phyloP scores from a whole-genome alignment of 1,140 invertebrate genomes.

The Trachelipus rathkii region DNA sequence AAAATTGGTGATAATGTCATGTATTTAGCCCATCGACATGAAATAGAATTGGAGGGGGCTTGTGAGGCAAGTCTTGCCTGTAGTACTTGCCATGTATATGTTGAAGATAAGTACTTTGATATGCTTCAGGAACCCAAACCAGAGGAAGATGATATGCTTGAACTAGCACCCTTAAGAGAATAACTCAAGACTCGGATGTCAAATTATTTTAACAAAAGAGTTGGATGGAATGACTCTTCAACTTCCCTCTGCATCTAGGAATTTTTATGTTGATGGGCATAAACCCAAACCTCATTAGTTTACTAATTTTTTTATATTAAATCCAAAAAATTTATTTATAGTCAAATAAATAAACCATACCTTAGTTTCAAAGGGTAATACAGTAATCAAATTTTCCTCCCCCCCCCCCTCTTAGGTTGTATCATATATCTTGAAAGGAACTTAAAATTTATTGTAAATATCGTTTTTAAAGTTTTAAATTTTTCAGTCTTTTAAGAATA shows the following conservation, averaged over 20 bases:
- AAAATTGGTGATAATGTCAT: constrained; percentile 97
- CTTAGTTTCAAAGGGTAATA: too few species aligned
- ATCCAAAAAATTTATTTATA: background rate
- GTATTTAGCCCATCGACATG: constrained; percentile 87
- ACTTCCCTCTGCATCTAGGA: constrained; percentile 85
- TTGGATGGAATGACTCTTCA: constrained; percentile 83
- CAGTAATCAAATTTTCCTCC: too few species aligned
- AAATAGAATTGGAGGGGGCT: constrained; percentile 94
- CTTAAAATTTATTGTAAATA: too few species aligned
- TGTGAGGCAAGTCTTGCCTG: constrained; percentile 97
- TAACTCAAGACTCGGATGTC: constrained; percentile 82
- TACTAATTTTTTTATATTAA: background rate
- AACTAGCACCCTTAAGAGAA: constrained; percentile 93
- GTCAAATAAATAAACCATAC: too few species aligned
- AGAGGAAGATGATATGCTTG: constrained; percentile 93
- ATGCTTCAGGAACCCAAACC: constrained; percentile 75
- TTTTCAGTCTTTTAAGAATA: too few species aligned
- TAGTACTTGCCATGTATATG: constrained; percentile 97
- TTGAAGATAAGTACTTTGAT: constrained; percentile 70
- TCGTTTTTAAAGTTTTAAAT: too few species aligned
- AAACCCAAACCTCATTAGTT: constrained; percentile 80
- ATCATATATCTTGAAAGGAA: too few species aligned
- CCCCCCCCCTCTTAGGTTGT: too few species aligned
- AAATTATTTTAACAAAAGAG: constrained; percentile 88
- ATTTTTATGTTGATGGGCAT: constrained; percentile 98